A percentile compares a stretch with the other conserved stretches of the same genome.
Evolutionary conservation across 1,140 invertebrate species (phyloP).

Genomic region (Lethocerus indicus): DNA sequence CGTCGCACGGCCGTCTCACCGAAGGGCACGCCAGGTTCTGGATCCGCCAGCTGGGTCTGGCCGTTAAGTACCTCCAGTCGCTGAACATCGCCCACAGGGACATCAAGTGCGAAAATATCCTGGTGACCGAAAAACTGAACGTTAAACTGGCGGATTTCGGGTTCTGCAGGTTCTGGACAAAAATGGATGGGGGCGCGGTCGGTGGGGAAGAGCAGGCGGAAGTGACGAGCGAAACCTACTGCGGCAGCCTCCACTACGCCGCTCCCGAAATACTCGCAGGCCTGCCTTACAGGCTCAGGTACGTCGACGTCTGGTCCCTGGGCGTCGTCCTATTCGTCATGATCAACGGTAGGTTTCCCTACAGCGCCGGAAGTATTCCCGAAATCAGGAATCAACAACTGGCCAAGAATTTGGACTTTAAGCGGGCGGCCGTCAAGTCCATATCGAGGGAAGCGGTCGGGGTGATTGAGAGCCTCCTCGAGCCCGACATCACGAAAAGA

Average conservation of each 20-base stretch:
- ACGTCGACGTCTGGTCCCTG: conserved; percentile 49
- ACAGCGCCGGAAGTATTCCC: too few species aligned
- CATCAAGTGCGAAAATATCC: conserved; percentile 61
- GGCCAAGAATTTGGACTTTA: too few species aligned
- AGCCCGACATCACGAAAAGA: too few species aligned
- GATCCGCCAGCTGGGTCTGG: conserved; percentile 46
- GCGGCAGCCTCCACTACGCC: conserved; percentile 49
- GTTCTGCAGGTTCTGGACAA: conserved; percentile 36
- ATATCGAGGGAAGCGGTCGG: too few species aligned
- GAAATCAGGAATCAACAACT: too few species aligned
- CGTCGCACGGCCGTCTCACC: conserved; percentile 37
- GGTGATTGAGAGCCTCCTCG: too few species aligned
- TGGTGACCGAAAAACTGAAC: conserved; percentile 49
- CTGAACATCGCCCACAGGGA: conserved; percentile 56
- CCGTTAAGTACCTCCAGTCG: conserved; percentile 49
- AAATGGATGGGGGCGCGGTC: conserved; percentile 30
- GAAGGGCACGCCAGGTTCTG: conserved; percentile 45
- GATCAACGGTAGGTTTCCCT: too few species aligned
- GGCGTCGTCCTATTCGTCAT: too few species aligned
- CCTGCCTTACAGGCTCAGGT: conserved; percentile 39
- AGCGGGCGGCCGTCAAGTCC: too few species aligned
- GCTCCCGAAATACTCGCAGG: conserved; percentile 49
- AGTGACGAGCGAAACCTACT: conserved; percentile 42
- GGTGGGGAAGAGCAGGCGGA: too few species aligned
- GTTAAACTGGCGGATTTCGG: conserved; percentile 71